Conservation (phyloP, 2,113 vertebrate genomes). For the Rattus norvegicus region GRCr8 NC_086020.1:100795501-100796000, state of each 20-base stretch:
- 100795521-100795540: not conserved
- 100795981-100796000: not conserved
- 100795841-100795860: not conserved
- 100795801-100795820: not conserved
- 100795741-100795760: not conserved
- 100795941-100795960: not conserved
- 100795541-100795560: not conserved
- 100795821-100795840: not conserved
- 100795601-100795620: not conserved
- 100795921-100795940: not conserved
- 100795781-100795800: not conserved
- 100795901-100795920: not conserved
- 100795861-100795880: not conserved
- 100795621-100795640: not conserved
- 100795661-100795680: not conserved
- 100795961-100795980: not conserved
- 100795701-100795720: not conserved
- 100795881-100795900: not conserved
- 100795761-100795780: too few species aligned
- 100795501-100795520: not conserved
- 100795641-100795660: not conserved
- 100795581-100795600: too few species aligned
- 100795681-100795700: not conserved
- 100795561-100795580: too few species aligned
- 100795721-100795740: not conserved